Conservation (phyloP, 2,113 vertebrate species). For the Cynoglossus semilaevis region DNA sequence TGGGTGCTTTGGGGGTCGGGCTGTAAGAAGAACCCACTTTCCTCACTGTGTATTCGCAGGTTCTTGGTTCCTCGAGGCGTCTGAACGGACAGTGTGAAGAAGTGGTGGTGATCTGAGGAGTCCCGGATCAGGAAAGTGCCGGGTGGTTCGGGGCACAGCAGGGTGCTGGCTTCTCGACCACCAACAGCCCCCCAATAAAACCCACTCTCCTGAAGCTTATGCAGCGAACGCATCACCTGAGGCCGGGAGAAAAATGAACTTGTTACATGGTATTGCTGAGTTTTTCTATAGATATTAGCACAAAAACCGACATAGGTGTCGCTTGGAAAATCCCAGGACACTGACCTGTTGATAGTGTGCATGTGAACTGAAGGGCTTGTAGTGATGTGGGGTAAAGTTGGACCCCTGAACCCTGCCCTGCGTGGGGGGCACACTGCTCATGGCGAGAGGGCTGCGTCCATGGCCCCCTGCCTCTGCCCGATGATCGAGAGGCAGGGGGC, state of each 20-base stretch:
- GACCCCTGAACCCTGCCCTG: slow-evolving; percentile 81
- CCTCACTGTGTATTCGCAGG: slow-evolving; percentile 93
- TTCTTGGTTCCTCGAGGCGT: slow-evolving; percentile 93
- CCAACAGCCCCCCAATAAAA: slow-evolving; percentile 97
- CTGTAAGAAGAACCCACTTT: slow-evolving; percentile 89
- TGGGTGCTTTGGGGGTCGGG: slow-evolving; percentile 88
- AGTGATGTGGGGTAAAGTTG: slow-evolving; percentile 81
- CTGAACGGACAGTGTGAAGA: slow-evolving; percentile 97
- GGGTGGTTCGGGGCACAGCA: slow-evolving; percentile 85
- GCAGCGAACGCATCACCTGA: slow-evolving; percentile 85
- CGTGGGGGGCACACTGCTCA: slow-evolving; percentile 80
- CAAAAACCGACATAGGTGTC: neutral
- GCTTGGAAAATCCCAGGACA: neutral
- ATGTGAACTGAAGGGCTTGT: slow-evolving; percentile 95
- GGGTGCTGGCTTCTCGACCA: slow-evolving; percentile 88
- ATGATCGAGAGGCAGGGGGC: slow-evolving; percentile 69
- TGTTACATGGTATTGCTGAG: neutral
- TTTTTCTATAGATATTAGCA: neutral
- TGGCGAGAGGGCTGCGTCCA: slow-evolving; percentile 83
- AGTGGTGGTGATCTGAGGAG: slow-evolving; percentile 94
- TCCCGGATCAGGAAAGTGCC: slow-evolving; percentile 97
- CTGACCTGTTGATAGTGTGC: slow-evolving; percentile 90
- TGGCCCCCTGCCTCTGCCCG: slow-evolving; percentile 80
- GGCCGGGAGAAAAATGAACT: neutral
- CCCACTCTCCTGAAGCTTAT: slow-evolving; percentile 94